These are phyloP conservation scores for Gambusia affinis DNA, from an alignment of 2,113 vertebrate species.

Conservation along the genomic window DNA sequence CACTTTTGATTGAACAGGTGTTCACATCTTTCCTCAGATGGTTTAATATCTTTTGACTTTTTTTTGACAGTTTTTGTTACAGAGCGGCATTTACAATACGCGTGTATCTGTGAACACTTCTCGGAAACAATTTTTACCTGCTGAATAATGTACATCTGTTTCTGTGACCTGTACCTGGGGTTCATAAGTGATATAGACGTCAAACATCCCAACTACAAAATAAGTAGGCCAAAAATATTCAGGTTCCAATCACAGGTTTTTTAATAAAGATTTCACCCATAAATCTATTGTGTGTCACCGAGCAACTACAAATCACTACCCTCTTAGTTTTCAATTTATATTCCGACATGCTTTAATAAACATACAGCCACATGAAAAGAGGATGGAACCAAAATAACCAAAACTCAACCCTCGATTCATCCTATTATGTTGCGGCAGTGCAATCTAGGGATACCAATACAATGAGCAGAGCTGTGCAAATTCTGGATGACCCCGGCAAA, in stretches of 20 bases:
- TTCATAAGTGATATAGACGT: conserved; percentile 21
- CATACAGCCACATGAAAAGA: conserved; percentile 32
- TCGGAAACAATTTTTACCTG: conserved; percentile 14
- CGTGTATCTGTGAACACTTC: neutral
- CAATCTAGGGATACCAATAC: conserved; percentile 38
- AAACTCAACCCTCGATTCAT: conserved; percentile 53
- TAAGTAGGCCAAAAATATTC: conserved; percentile 23
- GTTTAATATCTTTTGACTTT: neutral
- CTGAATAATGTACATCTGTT: conserved; percentile 16
- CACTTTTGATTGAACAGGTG: conserved; percentile 13
- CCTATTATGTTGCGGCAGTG: conserved; percentile 37
- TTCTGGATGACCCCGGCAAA: conserved; percentile 54
- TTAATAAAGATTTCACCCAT: conserved; percentile 33
- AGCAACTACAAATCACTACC: conserved; percentile 35
- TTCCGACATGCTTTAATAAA: conserved; percentile 42
- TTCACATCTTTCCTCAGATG: neutral
- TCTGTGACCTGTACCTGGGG: conserved; percentile 11
- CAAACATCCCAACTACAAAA: conserved; percentile 26
- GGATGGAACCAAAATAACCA: conserved; percentile 19
- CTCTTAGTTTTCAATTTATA: conserved; percentile 43
- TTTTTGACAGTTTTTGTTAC: neutral
- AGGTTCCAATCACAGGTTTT: conserved; percentile 23
- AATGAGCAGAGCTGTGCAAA: conserved; percentile 52
- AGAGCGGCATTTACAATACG: neutral
- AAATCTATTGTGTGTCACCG: conserved; percentile 39